These are phyloP conservation scores for Leptopilina drosophilae DNA, from an alignment of 2,888 invertebrate species.

Conservation along the genomic window DNA sequence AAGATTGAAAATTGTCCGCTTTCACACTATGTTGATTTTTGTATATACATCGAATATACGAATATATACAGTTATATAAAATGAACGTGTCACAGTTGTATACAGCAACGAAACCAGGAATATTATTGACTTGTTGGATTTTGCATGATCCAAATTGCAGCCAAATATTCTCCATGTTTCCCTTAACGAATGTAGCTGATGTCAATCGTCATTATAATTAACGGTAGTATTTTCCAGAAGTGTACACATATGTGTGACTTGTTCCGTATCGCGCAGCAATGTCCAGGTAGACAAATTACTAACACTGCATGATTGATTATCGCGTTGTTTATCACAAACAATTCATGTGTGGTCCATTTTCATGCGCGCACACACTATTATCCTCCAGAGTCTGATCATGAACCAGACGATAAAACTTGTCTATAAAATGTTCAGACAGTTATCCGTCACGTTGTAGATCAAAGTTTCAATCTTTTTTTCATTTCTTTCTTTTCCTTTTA, in stretches of 20 bases:
- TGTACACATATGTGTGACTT: neutral
- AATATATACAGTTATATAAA: too few relatives aligned
- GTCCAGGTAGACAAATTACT: slow-evolving; percentile 15
- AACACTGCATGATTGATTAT: slow-evolving; percentile 33
- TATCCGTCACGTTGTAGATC: slow-evolving; percentile 14
- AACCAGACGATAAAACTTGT: slow-evolving; percentile 25
- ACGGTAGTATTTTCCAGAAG: slow-evolving; percentile 35
- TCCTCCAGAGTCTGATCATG: slow-evolving; percentile 29
- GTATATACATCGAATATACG: neutral
- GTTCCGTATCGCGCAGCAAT: neutral
- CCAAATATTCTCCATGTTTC: neutral
- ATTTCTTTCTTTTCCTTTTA: neutral
- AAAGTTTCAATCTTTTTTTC: slow-evolving; percentile 1
- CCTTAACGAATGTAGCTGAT: slow-evolving; percentile 30
- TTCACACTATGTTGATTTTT: slow-evolving; percentile 18
- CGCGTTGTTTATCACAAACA: slow-evolving; percentile 22
- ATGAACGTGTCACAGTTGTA: neutral
- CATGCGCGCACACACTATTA: slow-evolving; percentile 12
- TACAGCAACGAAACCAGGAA: neutral
- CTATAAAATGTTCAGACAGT: slow-evolving; percentile 12
- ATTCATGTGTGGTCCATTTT: slow-evolving; percentile 31
- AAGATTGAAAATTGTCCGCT: slow-evolving; percentile 29
- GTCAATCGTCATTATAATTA: slow-evolving; percentile 35
- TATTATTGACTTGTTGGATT: slow-evolving; percentile 12
- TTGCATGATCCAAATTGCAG: neutral